A percentile compares a stretch with the other conserved stretches of the same genome.
Conservation (phyloP, 1,140 invertebrate genomes). For the Eurosta solidaginis region DNA sequence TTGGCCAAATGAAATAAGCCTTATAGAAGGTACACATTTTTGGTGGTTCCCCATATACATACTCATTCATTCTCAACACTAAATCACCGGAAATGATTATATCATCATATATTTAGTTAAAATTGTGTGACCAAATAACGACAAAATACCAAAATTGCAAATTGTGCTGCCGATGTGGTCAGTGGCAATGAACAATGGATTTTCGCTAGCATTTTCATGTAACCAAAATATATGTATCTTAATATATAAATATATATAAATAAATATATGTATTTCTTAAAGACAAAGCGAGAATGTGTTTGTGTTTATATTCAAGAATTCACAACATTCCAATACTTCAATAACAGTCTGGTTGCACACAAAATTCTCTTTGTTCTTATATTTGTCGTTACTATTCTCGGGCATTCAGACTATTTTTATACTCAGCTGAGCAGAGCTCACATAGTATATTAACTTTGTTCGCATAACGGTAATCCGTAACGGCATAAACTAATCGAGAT, state of each 20-base stretch:
- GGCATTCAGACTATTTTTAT: no score
- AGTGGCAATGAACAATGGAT: background rate
- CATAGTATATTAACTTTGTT: no score
- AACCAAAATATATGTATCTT: background rate
- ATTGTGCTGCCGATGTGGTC: background rate
- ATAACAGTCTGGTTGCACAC: background rate
- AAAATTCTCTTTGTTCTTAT: background rate
- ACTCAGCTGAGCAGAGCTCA: no score
- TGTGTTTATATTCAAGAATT: background rate
- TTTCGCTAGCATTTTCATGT: background rate
- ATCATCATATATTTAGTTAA: slow-evolving; percentile 32
- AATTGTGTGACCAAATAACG: slow-evolving; percentile 14
- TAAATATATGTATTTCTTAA: background rate
- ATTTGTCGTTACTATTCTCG: background rate
- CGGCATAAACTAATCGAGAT: no score
- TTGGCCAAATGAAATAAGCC: no score
- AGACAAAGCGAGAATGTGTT: background rate
- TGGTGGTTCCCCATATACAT: no score
- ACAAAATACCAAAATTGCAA: slow-evolving; percentile 4
- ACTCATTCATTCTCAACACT: background rate
- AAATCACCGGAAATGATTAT: slow-evolving; percentile 37
- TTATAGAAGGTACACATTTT: no score
- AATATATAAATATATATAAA: background rate
- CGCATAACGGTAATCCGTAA: no score
- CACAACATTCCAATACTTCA: background rate